phyloP scores from a whole-genome alignment of 2,888 invertebrate species.

The Archaeoteleia sp. region DNA sequence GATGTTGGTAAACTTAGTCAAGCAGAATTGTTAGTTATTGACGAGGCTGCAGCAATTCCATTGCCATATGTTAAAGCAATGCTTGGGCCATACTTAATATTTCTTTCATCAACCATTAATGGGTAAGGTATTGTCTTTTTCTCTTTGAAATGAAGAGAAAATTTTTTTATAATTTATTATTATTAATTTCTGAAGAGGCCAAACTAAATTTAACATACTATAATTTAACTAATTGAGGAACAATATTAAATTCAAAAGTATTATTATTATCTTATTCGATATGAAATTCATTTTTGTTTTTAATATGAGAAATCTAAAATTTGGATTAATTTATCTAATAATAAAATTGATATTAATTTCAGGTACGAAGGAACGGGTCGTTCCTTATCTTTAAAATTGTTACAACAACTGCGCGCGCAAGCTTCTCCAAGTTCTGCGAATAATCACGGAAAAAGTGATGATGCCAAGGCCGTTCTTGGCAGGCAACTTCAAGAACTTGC shows the following conservation, averaged over 20 bases:
- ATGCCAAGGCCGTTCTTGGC: slow-evolving; percentile 75
- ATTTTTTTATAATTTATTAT: too few species aligned
- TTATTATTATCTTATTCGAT: too few species aligned
- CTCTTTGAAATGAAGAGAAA: too few species aligned
- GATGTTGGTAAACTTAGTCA: slow-evolving; percentile 90
- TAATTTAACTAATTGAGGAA: too few species aligned
- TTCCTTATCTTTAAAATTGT: slow-evolving; percentile 94
- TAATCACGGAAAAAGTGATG: slow-evolving; percentile 75
- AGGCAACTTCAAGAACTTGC: slow-evolving; percentile 78
- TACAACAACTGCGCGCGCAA: slow-evolving; percentile 88
- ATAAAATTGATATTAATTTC: too few species aligned
- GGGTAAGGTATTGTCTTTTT: too few species aligned
- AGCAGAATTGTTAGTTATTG: slow-evolving; percentile 96
- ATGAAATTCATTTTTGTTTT: too few species aligned
- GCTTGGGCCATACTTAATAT: slow-evolving; percentile 92
- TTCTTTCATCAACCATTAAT: slow-evolving; percentile 97
- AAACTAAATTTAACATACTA: too few species aligned
- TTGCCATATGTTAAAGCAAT: slow-evolving; percentile 92
- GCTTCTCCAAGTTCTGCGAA: slow-evolving; percentile 71
- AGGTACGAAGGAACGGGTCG: slow-evolving; percentile 98
- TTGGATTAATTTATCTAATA: too few species aligned
- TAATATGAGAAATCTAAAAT: too few species aligned
- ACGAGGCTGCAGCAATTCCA: slow-evolving; percentile 99
- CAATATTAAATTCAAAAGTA: too few species aligned
- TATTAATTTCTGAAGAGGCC: too few species aligned